Conservation (phyloP, 2,797 vertebrate genomes). For the Odontamblyopus lacepedii region DNA sequence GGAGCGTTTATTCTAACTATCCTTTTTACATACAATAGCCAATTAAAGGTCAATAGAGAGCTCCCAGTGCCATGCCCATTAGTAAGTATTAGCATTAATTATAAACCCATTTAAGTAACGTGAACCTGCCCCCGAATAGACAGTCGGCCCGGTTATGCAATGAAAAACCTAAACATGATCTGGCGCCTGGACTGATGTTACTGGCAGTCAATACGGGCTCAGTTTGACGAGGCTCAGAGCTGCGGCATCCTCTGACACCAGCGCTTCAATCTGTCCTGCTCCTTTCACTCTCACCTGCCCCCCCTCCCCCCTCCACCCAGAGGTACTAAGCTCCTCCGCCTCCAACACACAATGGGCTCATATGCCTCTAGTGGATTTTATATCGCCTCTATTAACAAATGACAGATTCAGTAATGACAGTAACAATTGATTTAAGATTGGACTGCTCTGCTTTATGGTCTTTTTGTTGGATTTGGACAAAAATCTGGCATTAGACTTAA, state of each 20-base stretch:
- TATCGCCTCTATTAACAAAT: slow-evolving; percentile 19
- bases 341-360: slow-evolving; percentile 25
- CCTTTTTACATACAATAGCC: slow-evolving; percentile 63
- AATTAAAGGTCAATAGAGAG: slow-evolving; percentile 71
- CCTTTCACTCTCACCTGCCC: slow-evolving; percentile 73
- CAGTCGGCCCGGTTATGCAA: slow-evolving; percentile 57
- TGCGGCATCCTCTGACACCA: slow-evolving; percentile 60
- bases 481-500: slow-evolving; percentile 16
- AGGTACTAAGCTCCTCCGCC: slow-evolving; percentile 49
- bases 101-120: slow-evolving; percentile 74
- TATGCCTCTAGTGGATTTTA: slow-evolving; percentile 34
- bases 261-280: slow-evolving; percentile 68
- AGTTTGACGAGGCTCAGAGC: slow-evolving; percentile 50
- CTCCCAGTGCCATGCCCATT: slow-evolving; percentile 60
- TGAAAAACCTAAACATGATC: slow-evolving; percentile 77
- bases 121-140: slow-evolving; percentile 64
- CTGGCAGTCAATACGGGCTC: slow-evolving; percentile 68
- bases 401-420: slow-evolving; percentile 35
- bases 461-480: slow-evolving; percentile 22
- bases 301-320: slow-evolving; percentile 39
- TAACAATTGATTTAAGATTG: slow-evolving; percentile 21
- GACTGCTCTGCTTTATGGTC: slow-evolving; percentile 34
- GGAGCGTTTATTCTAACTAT: slow-evolving; percentile 26
- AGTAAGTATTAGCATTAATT: slow-evolving; percentile 77
- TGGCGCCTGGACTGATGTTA: slow-evolving; percentile 72